Conservation (phyloP, 2,888 invertebrate genomes). For the Aleiodes leptofemur region DNA sequence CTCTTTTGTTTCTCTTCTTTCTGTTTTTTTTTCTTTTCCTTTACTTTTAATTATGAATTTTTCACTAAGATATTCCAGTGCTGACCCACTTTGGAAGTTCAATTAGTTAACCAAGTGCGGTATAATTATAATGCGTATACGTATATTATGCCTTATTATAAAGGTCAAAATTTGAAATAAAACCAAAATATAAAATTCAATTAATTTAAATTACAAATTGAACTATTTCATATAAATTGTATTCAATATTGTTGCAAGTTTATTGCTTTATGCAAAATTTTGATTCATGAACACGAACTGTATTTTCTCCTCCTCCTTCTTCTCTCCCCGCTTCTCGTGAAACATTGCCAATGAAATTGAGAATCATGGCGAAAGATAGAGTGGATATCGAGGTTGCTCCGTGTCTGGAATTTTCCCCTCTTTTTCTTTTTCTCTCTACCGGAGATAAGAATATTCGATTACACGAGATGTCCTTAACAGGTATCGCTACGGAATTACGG, state of each 20-base stretch:
- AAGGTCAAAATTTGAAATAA: neutral
- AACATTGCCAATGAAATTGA: slow-evolving; percentile 19
- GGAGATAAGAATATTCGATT: slow-evolving; percentile 54
- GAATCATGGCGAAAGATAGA: slow-evolving; percentile 9
- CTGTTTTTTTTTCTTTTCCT: too few relatives aligned
- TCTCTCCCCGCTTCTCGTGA: neutral
- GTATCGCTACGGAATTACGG: slow-evolving; percentile 44
- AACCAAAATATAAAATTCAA: neutral
- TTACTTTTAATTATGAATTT: too few relatives aligned
- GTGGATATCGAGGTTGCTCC: slow-evolving; percentile 7
- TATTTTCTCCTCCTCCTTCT: too few relatives aligned
- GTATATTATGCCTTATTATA: too few relatives aligned
- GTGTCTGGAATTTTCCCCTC: slow-evolving; percentile 4
- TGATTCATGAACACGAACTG: too few relatives aligned
- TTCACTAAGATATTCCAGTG: too few relatives aligned
- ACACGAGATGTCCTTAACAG: slow-evolving; percentile 51
- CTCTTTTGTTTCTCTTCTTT: too few relatives aligned
- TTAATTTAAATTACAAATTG: slow-evolving; percentile 19
- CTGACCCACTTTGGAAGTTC: too few relatives aligned
- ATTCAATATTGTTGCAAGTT: slow-evolving; percentile 3
- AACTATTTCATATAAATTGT: slow-evolving; percentile 19
- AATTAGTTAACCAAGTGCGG: too few relatives aligned
- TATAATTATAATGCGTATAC: too few relatives aligned
- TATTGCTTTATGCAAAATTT: neutral
- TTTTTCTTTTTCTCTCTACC: neutral